Evolutionary conservation across 2,888 invertebrate genomes (phyloP).

Genomic region (Meteorus colon): DNA sequence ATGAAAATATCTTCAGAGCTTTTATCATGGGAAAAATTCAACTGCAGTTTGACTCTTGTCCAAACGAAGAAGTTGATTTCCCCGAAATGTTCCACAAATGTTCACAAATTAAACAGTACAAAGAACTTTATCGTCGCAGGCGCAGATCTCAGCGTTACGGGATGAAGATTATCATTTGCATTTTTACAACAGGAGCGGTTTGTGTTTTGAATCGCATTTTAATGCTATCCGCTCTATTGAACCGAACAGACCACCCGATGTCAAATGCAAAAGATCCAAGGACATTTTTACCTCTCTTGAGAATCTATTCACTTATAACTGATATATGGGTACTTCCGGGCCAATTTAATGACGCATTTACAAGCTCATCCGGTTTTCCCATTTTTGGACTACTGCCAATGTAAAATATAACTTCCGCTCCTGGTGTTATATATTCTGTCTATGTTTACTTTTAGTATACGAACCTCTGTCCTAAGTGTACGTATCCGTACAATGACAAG

Average conservation of each 20-base stretch:
- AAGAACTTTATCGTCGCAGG: too few relatives aligned
- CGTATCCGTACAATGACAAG: neutral
- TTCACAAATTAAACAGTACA: too few relatives aligned
- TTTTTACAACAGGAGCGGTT: too few relatives aligned
- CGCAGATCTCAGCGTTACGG: too few relatives aligned
- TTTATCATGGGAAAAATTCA: too few relatives aligned
- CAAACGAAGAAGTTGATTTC: too few relatives aligned
- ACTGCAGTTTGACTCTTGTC: too few relatives aligned
- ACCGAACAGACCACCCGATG: conserved; percentile 20
- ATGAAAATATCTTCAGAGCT: too few relatives aligned
- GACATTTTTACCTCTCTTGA: conserved; percentile 27
- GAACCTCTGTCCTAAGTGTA: neutral
- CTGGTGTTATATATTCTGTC: neutral
- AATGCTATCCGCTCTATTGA: neutral
- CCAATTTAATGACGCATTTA: conserved; percentile 45
- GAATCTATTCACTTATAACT: conserved; percentile 23
- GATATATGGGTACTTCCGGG: conserved; percentile 36
- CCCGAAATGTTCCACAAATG: too few relatives aligned
- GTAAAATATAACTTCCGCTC: conserved; percentile 21
- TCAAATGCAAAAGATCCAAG: conserved; percentile 16
- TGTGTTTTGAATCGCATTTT: neutral
- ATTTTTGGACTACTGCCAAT: conserved; percentile 26
- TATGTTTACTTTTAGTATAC: neutral
- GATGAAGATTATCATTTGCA: neutral
- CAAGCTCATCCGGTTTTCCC: conserved; percentile 51